These are phyloP conservation scores for Schizopygopsis malacanthus DNA, from an alignment of 2,797 vertebrate genomes.

Conservation along the genomic window DNA sequence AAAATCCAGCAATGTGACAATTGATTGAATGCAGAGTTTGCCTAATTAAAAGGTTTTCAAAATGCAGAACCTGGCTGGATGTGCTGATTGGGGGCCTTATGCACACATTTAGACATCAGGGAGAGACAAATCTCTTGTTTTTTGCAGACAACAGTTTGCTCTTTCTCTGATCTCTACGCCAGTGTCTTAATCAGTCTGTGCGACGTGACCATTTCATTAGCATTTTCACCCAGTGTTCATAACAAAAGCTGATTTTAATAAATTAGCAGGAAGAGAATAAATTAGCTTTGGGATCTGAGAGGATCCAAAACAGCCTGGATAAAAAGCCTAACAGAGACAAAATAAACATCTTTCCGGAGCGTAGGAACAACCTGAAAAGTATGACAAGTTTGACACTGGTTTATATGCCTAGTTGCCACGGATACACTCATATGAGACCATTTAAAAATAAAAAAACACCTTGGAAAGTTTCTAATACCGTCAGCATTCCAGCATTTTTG, in stretches of 20 bases:
- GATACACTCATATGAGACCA: neutral
- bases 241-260: constrained; percentile 58
- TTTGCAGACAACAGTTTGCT: constrained; percentile 70
- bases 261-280: constrained; percentile 59
- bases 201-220: constrained; percentile 67
- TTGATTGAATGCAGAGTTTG: constrained; percentile 83
- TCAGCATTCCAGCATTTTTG: constrained; percentile 27
- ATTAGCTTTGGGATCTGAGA: constrained; percentile 55
- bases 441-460: constrained; percentile 3
- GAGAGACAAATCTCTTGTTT: constrained; percentile 67
- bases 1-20: constrained; percentile 66
- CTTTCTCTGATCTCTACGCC: constrained; percentile 45
- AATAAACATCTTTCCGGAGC: constrained; percentile 34
- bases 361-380: neutral
- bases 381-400: constrained; percentile 9
- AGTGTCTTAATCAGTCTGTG: constrained; percentile 64
- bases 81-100: constrained; percentile 76
- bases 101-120: constrained; percentile 75
- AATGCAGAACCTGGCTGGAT: constrained; percentile 76
- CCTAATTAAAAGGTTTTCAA: constrained; percentile 87
- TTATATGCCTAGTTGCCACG: constrained; percentile 17
- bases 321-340: constrained; percentile 41
- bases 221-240: constrained; percentile 58
- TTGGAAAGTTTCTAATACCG: neutral
- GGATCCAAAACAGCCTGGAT: constrained; percentile 43